Conservation (phyloP, 2,797 vertebrate genomes). For the Streptopelia turtur region DNA sequence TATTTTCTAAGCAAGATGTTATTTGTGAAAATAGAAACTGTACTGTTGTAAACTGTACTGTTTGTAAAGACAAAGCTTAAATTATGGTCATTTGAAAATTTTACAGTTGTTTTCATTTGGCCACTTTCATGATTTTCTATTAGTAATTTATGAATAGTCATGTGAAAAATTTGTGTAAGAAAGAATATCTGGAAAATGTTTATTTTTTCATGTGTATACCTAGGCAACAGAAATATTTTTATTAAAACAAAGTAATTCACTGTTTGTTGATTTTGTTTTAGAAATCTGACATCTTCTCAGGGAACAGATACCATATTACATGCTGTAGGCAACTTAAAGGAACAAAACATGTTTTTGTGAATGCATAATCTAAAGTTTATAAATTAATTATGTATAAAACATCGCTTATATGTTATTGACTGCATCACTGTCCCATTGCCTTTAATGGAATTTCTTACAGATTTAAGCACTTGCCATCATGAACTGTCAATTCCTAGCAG, state of each 20-base stretch:
- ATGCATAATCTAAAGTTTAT: neutral
- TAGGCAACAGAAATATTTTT: neutral
- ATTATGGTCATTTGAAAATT: neutral
- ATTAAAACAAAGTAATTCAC: neutral
- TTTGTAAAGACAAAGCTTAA: neutral
- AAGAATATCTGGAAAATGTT: neutral
- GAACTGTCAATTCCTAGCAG: neutral
- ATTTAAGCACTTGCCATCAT: neutral
- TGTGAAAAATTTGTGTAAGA: neutral
- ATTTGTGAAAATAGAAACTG: neutral
- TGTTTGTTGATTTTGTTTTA: slow-evolving; percentile 18
- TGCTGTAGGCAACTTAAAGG: neutral
- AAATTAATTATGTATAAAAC: neutral
- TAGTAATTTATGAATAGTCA: neutral
- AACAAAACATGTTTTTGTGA: neutral
- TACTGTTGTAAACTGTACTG: neutral
- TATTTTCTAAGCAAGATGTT: neutral
- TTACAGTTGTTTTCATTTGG: neutral
- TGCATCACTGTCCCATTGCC: neutral
- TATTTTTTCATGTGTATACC: neutral
- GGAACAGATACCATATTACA: neutral
- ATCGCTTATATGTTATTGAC: neutral
- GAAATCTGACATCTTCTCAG: neutral
- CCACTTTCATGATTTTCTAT: neutral
- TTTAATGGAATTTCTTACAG: neutral